Percentiles rank a stretch among this genome's conserved stretches.
These are phyloP conservation scores for Mesorhabditis spiculigera DNA, from an alignment of 2,888 invertebrate species.

Conservation along the genomic window DNA sequence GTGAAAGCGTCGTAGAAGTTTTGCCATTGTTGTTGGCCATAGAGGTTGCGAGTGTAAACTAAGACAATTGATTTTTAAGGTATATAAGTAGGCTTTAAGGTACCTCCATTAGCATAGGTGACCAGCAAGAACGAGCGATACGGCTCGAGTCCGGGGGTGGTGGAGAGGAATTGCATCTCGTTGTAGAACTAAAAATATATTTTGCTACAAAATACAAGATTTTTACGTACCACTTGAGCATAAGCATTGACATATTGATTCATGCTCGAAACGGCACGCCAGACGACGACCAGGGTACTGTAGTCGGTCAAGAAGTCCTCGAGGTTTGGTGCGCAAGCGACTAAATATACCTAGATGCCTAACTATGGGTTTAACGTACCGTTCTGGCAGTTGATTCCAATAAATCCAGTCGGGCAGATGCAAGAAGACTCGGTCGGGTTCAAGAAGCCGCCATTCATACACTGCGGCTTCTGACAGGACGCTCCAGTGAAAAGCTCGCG, in stretches of 20 bases:
- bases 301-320: conserved; percentile 33
- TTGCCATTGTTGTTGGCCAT: conserved; percentile 14
- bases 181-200: conserved; percentile 1
- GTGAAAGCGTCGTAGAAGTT: conserved; percentile 24
- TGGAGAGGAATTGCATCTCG: conserved; percentile 6
- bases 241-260: conserved; percentile 21
- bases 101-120: conserved; percentile 27
- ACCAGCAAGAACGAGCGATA: conserved; percentile 32
- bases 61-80: background rate
- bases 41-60: conserved; percentile 19
- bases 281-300: conserved; percentile 37
- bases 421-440: conserved; percentile 24
- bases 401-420: conserved; percentile 30
- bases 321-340: conserved; percentile 35
- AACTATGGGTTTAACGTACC: conserved; percentile 16
- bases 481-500: conserved; percentile 33
- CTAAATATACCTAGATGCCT: conserved; percentile 17
- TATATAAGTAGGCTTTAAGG: background rate
- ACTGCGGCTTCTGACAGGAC: conserved; percentile 34
- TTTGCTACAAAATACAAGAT: background rate
- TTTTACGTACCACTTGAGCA: conserved; percentile 16
- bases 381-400: conserved; percentile 40
- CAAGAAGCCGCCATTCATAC: conserved; percentile 44
- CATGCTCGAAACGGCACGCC: conserved; percentile 30
- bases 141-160: conserved; percentile 16